Percentiles rank a stretch among this genome's conserved stretches.
phyloP scores from a whole-genome alignment of 2,113 vertebrate species.

The Pterophyllum scalare region DNA sequence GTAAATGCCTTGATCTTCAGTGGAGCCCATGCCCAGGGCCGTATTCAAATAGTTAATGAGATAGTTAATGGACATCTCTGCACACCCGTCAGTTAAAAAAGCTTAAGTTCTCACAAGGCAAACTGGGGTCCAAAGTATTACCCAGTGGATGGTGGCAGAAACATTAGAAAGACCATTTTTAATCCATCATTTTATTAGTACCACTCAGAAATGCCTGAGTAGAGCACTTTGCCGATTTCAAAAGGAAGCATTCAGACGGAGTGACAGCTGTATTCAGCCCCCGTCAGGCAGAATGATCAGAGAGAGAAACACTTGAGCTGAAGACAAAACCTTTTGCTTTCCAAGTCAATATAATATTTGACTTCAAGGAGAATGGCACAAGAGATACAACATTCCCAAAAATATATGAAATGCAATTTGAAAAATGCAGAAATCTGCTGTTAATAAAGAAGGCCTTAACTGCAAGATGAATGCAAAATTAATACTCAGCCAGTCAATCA shows the following conservation, averaged over 20 bases:
- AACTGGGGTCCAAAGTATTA: background rate
- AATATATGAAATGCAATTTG: background rate
- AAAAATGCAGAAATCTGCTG: background rate
- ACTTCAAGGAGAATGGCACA: background rate
- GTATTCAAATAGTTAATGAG: slow-evolving; percentile 54
- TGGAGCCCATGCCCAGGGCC: slow-evolving; percentile 11
- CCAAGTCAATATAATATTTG: background rate
- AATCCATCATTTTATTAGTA: slow-evolving; percentile 25
- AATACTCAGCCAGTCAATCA: background rate
- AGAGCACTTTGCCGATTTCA: slow-evolving; percentile 33
- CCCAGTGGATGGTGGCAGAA: background rate
- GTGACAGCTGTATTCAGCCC: slow-evolving; percentile 27
- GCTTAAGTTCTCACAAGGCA: background rate
- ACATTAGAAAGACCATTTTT: slow-evolving; percentile 38
- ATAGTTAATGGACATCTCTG: slow-evolving; percentile 36
- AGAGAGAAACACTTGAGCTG: background rate
- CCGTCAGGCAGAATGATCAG: background rate
- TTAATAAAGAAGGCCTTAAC: background rate
- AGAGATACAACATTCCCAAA: background rate
- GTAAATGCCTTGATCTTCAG: slow-evolving; percentile 35
- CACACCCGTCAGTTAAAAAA: background rate
- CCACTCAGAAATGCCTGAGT: slow-evolving; percentile 12
- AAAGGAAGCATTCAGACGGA: slow-evolving; percentile 21
- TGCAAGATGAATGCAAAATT: background rate
- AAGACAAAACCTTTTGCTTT: slow-evolving; percentile 11